Evolutionary conservation across 2,113 vertebrate species (phyloP).

Genomic region (Apus apus): DNA sequence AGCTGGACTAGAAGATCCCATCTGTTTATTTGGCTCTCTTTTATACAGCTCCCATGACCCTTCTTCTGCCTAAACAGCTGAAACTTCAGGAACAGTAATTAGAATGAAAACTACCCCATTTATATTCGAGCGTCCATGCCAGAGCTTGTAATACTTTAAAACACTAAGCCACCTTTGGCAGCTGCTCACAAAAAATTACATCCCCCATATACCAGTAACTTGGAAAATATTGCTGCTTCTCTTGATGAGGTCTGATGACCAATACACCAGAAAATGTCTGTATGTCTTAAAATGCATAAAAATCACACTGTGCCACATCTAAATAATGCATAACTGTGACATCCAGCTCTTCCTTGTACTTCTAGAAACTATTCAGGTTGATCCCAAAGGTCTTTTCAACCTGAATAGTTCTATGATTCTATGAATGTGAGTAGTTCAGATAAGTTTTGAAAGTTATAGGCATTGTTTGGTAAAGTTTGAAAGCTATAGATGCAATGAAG

Average conservation of each 20-base stretch:
- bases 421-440: not conserved
- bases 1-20: not conserved
- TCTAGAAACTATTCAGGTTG: not conserved
- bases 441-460: not conserved
- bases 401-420: too few species aligned
- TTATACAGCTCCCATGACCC: not conserved
- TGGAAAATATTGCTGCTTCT: not conserved
- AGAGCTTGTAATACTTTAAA: not conserved
- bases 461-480: not conserved
- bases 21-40: not conserved
- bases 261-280: not conserved
- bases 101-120: not conserved
- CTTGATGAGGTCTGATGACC: not conserved
- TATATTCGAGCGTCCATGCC: not conserved
- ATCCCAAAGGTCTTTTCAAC: too few species aligned
- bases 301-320: not conserved
- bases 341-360: not conserved
- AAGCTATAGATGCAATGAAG: not conserved
- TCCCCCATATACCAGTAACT: not conserved
- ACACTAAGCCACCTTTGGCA: not conserved
- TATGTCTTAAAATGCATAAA: not conserved
- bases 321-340: not conserved
- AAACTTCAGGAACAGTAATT: not conserved
- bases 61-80: not conserved
- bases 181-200: not conserved